A percentile compares a stretch with the other conserved stretches of the same genome.
Evolutionary conservation across 2,888 invertebrate genomes (phyloP).

Genomic region (Beris morrisii): DNA sequence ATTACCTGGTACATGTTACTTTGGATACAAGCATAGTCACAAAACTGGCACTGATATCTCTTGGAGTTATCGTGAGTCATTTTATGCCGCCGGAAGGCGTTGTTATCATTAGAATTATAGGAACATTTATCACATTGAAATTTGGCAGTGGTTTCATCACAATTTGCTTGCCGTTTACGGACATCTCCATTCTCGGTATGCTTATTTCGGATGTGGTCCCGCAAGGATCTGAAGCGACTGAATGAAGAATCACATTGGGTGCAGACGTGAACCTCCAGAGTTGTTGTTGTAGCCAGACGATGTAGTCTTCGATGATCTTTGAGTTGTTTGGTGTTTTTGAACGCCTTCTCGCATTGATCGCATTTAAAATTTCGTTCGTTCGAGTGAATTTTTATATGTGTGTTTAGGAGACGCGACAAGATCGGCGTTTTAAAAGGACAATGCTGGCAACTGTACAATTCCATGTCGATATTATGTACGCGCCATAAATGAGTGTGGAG

Average conservation of each 20-base stretch:
- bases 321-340: constrained; percentile 78
- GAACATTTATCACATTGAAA: constrained; percentile 74
- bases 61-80: constrained; percentile 74
- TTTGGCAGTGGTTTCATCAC: constrained; percentile 53
- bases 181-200: constrained; percentile 62
- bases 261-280: constrained; percentile 54
- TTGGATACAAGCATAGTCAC: constrained; percentile 79
- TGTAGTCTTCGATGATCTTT: constrained; percentile 73
- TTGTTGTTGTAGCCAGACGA: constrained; percentile 48
- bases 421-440: constrained; percentile 75
- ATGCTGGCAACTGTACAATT: constrained; percentile 73
- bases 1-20: constrained; percentile 70
- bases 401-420: constrained; percentile 68
- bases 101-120: constrained; percentile 77
- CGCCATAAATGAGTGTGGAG: constrained; percentile 82
- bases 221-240: constrained; percentile 54
- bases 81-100: constrained; percentile 77
- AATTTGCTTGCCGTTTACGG: constrained; percentile 61
- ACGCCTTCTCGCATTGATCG: constrained; percentile 71
- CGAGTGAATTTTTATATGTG: constrained; percentile 76
- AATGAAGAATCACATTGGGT: constrained; percentile 50
- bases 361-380: constrained; percentile 64
- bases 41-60: constrained; percentile 77
- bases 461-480: constrained; percentile 74
- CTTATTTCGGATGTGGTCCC: constrained; percentile 60